Base-by-base conservation (phyloP, 2,797 vertebrate genomes). In the Malacoctenus gilli region DNA sequence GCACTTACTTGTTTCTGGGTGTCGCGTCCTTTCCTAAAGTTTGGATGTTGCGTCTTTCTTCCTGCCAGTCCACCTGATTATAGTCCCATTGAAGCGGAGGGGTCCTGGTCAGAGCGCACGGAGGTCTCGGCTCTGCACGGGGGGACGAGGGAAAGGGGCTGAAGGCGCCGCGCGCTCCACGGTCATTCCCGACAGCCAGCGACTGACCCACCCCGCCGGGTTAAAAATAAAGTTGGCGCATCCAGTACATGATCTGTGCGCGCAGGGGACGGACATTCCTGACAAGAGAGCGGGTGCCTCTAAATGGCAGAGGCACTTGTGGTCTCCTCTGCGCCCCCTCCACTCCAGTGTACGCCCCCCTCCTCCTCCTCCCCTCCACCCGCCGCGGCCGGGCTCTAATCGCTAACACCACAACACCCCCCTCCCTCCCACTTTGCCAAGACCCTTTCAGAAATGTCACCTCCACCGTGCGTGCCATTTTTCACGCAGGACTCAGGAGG, bases 221-320 rank as follows among this genome's bases (percentile, higher is more conserved):
- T 90, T 93, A 93, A 92, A 93, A 93, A 92, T 92, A 92, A 91
- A 84, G 82, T 51, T 62, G 77, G 82, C 60, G 78, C 85, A 85
- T 82, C 75, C 71, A 84, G 87, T 79, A 59, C 82, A 74, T 83
- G 82, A 87, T 82, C 82, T 79, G 54, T 60, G 75, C 51, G 85
- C 82, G 83, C 80, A 61, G 77, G 73, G 85, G 77, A 83, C 79
- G 79, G 42, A 84, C 91, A 93, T 93, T 93, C 92, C 90, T 86
- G 73, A 73, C 83, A 54, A 70, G 78, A 70, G 78, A 77, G 79
- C 75, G 58, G 87, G 69, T 87, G 91, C 78, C 90, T 92, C 79
- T 86, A 92, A 92, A 92, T 91, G 91, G 90, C 90, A 91, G 73
- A 87, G 77, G 41, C 77, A 72, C 86, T 85, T 82, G 18, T 60